Conservation (phyloP, 2,888 invertebrate genomes). For the Eubasilissa splendida region DNA sequence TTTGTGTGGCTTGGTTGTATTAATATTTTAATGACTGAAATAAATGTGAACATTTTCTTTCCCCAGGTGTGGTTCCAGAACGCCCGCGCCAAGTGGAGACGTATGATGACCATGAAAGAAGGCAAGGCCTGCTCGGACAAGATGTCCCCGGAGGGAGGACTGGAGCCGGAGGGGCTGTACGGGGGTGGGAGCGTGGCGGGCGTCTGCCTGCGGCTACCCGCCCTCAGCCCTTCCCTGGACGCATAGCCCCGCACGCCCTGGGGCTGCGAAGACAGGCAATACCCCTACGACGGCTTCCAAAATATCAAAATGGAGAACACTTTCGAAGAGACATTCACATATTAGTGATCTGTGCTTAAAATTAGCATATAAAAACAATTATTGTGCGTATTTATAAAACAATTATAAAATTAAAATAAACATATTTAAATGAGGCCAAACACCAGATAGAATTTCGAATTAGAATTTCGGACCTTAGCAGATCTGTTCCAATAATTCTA, state of each 20-base stretch:
- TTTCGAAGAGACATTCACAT: no score
- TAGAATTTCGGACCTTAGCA: no score
- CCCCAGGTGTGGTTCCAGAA: constrained; percentile 96
- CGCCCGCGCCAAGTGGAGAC: constrained; percentile 93
- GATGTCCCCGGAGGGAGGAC: constrained; percentile 77
- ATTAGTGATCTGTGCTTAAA: no score
- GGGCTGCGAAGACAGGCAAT: not conserved
- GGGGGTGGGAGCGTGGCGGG: constrained; percentile 71
- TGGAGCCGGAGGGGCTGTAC: constrained; percentile 76
- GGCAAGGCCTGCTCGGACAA: constrained; percentile 80
- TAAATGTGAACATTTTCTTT: not conserved
- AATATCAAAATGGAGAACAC: constrained; percentile 22
- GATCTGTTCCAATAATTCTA: no score
- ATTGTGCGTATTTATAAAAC: no score
- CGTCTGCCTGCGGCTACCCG: constrained; percentile 63
- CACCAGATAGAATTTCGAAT: no score
- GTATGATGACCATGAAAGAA: constrained; percentile 88
- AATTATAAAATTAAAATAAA: no score
- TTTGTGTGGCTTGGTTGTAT: not conserved
- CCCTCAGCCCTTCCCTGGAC: constrained; percentile 79
- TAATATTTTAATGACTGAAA: not conserved
- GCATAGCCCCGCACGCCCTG: constrained; percentile 70
- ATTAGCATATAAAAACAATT: no score
- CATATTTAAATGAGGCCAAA: no score
- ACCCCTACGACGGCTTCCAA: not conserved